Conservation (phyloP, 2,113 vertebrate genomes). For the Burhinus bistriatus region DNA sequence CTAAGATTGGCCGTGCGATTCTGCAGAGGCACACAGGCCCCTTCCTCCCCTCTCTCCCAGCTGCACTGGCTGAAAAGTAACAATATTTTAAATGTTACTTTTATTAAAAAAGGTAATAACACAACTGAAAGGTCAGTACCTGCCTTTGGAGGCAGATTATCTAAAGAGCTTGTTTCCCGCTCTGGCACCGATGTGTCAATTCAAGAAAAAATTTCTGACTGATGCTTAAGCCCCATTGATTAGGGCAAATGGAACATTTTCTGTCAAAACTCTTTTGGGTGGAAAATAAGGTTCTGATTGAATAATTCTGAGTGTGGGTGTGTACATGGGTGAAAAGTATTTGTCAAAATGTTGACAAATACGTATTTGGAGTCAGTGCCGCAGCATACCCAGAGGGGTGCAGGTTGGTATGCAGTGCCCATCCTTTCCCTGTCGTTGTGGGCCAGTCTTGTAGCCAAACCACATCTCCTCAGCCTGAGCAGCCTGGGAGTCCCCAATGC, state of each 20-base stretch:
- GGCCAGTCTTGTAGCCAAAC: background rate
- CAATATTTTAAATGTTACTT: background rate
- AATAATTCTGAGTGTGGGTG: background rate
- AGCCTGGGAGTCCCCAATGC: background rate
- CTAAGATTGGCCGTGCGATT: slow-evolving; percentile 5
- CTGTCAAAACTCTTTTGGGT: background rate
- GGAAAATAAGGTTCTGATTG: slow-evolving; percentile 8
- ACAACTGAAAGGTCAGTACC: background rate
- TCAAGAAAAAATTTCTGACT: slow-evolving; percentile 10
- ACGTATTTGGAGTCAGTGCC: background rate
- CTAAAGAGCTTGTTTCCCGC: background rate
- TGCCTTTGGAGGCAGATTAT: background rate
- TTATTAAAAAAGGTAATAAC: background rate
- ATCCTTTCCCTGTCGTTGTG: background rate
- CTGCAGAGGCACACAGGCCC: background rate
- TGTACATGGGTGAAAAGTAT: background rate
- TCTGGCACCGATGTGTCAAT: background rate
- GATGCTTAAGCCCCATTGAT: background rate
- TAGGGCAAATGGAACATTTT: background rate
- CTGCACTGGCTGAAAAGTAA: background rate
- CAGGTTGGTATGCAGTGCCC: background rate
- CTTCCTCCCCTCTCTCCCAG: background rate
- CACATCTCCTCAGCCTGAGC: background rate
- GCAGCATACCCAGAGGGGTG: background rate
- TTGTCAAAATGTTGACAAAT: background rate